Evolutionary conservation across 1,140 invertebrate genomes (phyloP), one percentile per base, ranked within the genome.

Genomic region (Calosoma granatense): DNA sequence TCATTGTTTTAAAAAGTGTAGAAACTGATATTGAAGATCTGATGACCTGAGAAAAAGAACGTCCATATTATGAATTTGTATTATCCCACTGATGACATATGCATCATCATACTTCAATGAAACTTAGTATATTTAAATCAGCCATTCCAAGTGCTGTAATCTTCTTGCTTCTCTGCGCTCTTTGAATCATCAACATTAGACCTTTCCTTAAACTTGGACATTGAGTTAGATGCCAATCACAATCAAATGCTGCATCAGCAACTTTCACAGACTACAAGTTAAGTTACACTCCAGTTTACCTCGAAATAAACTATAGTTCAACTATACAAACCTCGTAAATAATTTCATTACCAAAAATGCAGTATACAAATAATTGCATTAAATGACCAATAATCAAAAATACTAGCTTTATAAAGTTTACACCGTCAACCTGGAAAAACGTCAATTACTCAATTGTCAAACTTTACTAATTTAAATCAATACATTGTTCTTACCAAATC

Each of bases 341-440:
- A 12, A 47, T 17, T 47, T 47, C 41, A 17, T 47, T 47, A 17
- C 41, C 41, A 17, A 47, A 12, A 12, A 47, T 12, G 17, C 41
- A 47, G 17, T 47, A 47, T 6, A 47, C 3, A 12, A 47, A 47
- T 47, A 47, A 17, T 47, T 47, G 41, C 9, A 17, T 17, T 47
- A 47, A 47, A 47, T 47, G 41, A 12, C 41, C 41, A 47, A 47
- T 47, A 12, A 47, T 47, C 3, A 47, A 47, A 47, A 47, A 47
- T 17, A 47, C 41, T 17, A 47, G 17, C 17, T 47, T 47, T 9
- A 47, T 47, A 17, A 47, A 47, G 17, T 47, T 47, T 11, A 47
- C 41, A 6, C 41, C 41, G 17, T 47, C 41, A 12, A 47, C 41
- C 41, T 47, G 17, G 6, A 47, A 9, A 47, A 12, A 47, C 6